These are phyloP conservation scores for Phenacoccus solenopsis DNA, from an alignment of 1,140 invertebrate genomes.

Conservation along the genomic window DNA sequence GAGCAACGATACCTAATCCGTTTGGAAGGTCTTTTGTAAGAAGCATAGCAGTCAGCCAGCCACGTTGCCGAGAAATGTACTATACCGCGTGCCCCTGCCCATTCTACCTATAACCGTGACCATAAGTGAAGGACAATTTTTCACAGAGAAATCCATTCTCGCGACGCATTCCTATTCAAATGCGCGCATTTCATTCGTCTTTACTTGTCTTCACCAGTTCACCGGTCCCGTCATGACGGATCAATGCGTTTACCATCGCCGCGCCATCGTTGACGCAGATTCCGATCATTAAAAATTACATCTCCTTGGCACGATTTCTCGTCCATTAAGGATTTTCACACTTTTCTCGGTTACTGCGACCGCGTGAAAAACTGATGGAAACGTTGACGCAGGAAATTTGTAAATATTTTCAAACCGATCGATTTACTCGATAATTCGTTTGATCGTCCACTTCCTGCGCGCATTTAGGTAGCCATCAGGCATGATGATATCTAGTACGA, in stretches of 20 bases:
- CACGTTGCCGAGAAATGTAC: not conserved
- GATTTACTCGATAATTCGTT: too few species aligned
- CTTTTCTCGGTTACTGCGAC: not conserved
- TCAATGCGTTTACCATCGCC: not conserved
- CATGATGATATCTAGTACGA: too few species aligned
- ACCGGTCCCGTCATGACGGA: not conserved
- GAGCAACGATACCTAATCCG: not conserved
- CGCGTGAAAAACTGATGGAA: too few species aligned
- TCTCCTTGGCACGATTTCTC: not conserved
- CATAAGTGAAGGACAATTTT: slow-evolving; percentile 2
- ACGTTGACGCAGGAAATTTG: not conserved
- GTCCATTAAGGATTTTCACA: not conserved
- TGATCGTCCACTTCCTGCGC: too few species aligned
- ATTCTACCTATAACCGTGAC: not conserved
- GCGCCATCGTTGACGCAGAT: not conserved
- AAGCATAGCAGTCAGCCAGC: not conserved
- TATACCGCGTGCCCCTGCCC: not conserved
- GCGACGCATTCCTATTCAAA: not conserved
- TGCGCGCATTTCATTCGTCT: not conserved
- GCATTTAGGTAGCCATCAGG: too few species aligned
- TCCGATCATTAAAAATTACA: not conserved
- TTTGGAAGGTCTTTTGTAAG: not conserved
- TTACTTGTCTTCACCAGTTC: too few species aligned
- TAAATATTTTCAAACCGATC: not conserved
- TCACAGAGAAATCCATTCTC: not conserved